Base-by-base conservation (phyloP, 2,113 vertebrate genomes). In the Oenanthe oenanthe region DNA sequence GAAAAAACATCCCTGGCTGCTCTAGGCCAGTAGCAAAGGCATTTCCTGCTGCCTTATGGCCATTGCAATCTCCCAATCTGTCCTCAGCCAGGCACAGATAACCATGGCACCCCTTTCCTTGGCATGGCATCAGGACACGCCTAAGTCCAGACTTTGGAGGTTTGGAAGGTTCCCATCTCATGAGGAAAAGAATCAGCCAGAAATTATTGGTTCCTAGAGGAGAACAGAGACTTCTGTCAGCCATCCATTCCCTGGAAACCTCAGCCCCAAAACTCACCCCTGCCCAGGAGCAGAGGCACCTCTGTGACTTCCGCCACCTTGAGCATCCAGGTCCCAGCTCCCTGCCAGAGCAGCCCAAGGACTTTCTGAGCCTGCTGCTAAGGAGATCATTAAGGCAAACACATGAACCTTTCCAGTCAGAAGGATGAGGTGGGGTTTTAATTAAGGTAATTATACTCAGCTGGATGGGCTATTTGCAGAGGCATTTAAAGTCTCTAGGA, bases 351-450 rank as follows among this genome's bases (percentile, higher is more conserved):
- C 42, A 81, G 36, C 63, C 68, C 20, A 40, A 94, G 85, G 61
- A 78, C 53, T 93, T 67, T 89, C 60, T 43, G 17, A 83, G 31
- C 67, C 79, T 81, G 50, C 61, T 80, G 63, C 88, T 97, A 62
- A 96, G 61, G 36, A 89, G 92, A 92, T 80, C 91, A 73, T 97
- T 96, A 96, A 95, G 88, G 54, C 65, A 88, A 96, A 85, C 76
- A 74, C 12, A 6, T n/a, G 79, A 93, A 82, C 78, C 45, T 87
- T 95, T 90, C 75, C 56, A 93, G 86, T 66, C 92, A 83, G 88
- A 95, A 88, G 72, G 83, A 95, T 74, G 85, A 96, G 91, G 91
- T 92, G 91, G 96, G 77, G 83, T 95, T 97, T 97, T 97, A 97
- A 97, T 95, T 95, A 95, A 96, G 85, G 92, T 80, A 95, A 94